Evolutionary conservation across 2,888 invertebrate genomes (phyloP).

Genomic region (Notodonta ziczac): DNA sequence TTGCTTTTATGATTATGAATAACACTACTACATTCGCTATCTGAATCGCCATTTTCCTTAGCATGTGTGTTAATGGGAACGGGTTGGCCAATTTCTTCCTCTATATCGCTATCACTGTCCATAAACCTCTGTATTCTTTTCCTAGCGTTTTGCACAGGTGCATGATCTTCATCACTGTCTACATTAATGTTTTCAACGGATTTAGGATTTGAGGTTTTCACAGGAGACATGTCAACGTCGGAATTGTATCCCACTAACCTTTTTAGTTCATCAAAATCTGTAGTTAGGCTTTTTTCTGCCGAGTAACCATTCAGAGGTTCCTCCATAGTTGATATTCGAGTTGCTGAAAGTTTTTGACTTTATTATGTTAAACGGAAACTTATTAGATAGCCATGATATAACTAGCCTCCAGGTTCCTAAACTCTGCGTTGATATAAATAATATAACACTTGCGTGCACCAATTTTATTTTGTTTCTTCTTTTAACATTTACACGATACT

Average conservation of each 20-base stretch:
- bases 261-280: background rate
- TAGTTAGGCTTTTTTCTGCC: background rate
- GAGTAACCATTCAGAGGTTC: background rate
- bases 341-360: background rate
- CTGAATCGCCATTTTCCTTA: slow-evolving; percentile 16
- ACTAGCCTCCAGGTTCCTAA: too few species aligned
- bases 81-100: slow-evolving; percentile 30
- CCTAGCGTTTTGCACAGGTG: slow-evolving; percentile 33
- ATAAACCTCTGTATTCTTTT: slow-evolving; percentile 54
- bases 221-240: slow-evolving; percentile 9
- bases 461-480: too few species aligned
- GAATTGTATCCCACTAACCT: slow-evolving; percentile 10
- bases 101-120: slow-evolving; percentile 61
- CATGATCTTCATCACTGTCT: slow-evolving; percentile 44
- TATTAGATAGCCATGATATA: too few species aligned
- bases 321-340: slow-evolving; percentile 2
- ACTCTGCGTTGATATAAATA: too few species aligned
- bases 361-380: background rate
- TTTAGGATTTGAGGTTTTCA: background rate
- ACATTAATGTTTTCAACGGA: slow-evolving; percentile 8
- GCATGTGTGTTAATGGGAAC: slow-evolving; percentile 10
- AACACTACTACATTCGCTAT: slow-evolving; percentile 22
- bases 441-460: too few species aligned
- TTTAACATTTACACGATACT: too few species aligned
- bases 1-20: slow-evolving; percentile 27